A percentile compares a stretch with the other conserved stretches of the same genome.
phyloP scores from a whole-genome alignment of 2,113 vertebrate genomes.

The Catharus fuscescens region DNA sequence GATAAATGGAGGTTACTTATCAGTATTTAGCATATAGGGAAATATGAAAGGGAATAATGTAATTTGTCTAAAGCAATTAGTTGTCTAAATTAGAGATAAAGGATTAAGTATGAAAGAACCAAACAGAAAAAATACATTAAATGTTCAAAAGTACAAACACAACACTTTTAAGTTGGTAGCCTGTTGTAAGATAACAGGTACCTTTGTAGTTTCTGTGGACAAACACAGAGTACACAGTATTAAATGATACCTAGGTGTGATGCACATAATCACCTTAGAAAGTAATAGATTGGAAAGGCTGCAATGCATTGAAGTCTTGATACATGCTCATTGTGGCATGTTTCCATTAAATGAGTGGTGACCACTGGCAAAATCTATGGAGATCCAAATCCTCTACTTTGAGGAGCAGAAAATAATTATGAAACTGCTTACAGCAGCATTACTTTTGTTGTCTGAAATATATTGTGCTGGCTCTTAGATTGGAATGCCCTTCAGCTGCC shows the following conservation, averaged over 20 bases:
- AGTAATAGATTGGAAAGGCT: not conserved
- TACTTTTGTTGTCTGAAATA: not conserved
- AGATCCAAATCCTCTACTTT: not conserved
- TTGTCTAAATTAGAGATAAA: constrained; percentile 62
- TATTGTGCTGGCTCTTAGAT: not conserved
- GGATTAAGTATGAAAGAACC: constrained; percentile 41
- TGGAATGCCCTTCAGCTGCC: not conserved
- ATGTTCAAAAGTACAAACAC: constrained; percentile 25
- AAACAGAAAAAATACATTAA: constrained; percentile 34
- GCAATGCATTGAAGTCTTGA: not conserved
- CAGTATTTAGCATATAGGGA: constrained; percentile 50
- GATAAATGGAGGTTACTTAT: constrained; percentile 69
- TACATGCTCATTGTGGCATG: not conserved
- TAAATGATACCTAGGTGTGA: not conserved
- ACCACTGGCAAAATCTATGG: not conserved
- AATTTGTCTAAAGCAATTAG: constrained; percentile 68
- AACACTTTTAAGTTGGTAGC: not conserved
- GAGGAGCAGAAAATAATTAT: not conserved
- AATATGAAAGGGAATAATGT: constrained; percentile 45
- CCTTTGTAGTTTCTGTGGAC: not conserved
- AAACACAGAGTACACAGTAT: not conserved
- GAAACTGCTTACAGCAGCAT: not conserved
- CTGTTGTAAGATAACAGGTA: not conserved
- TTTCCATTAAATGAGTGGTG: not conserved
- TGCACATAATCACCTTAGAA: not conserved